These are phyloP conservation scores for Phlogophora meticulosa DNA, from an alignment of 2,888 invertebrate genomes.

Conservation along the genomic window DNA sequence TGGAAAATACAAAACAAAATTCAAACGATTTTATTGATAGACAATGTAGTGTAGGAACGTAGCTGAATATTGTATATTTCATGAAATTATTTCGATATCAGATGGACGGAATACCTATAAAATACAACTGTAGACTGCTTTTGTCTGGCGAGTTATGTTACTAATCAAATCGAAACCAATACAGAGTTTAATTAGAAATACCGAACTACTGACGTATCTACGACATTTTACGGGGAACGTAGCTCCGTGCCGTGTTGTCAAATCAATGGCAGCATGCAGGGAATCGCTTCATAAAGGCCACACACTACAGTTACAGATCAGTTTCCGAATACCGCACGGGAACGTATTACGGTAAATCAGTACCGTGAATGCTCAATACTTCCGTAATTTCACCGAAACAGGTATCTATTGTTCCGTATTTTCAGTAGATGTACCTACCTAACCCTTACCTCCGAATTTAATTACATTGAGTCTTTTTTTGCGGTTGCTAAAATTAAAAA, in stretches of 20 bases:
- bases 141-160: constrained; percentile 44
- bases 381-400: constrained; percentile 61
- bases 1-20: constrained; percentile 14
- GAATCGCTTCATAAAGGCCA: constrained; percentile 69
- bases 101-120: constrained; percentile 17
- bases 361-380: constrained; percentile 59
- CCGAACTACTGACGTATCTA: constrained; percentile 42
- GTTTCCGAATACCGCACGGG: constrained; percentile 67
- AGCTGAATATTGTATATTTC: constrained; percentile 23
- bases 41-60: constrained; percentile 6
- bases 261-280: constrained; percentile 69
- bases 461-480: constrained; percentile 56
- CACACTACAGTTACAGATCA: constrained; percentile 73
- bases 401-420: constrained; percentile 34
- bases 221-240: constrained; percentile 46
- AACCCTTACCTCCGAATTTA: constrained; percentile 51
- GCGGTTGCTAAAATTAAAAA: constrained; percentile 61
- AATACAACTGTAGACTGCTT: constrained; percentile 32
- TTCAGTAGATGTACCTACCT: constrained; percentile 35
- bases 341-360: constrained; percentile 74
- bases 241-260: constrained; percentile 64
- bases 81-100: constrained; percentile 26
- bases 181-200: constrained; percentile 52
- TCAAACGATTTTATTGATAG: constrained; percentile 24
- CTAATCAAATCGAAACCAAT: constrained; percentile 58